These are phyloP conservation scores for Rallus limicola DNA, from an alignment of 2,113 vertebrate species.

Conservation along the genomic window DNA sequence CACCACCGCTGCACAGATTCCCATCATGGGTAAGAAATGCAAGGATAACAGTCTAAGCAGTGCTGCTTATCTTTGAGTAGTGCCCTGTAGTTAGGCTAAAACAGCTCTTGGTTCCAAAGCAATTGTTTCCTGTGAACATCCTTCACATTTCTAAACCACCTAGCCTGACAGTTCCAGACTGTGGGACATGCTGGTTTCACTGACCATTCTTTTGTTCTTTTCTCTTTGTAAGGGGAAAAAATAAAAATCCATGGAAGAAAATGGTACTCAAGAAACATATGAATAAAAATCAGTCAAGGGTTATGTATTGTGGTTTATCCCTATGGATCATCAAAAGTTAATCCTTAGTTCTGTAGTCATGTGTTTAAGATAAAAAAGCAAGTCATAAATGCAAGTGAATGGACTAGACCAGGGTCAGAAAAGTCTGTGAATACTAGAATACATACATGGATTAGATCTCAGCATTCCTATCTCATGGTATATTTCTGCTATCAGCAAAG, in stretches of 20 bases:
- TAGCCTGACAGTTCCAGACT: not conserved
- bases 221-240: not conserved
- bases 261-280: not conserved
- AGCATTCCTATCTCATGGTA: not conserved
- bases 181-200: not conserved
- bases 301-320: not conserved
- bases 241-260: not conserved
- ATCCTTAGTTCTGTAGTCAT: not conserved
- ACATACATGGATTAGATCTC: not conserved
- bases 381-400: not conserved
- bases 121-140: not conserved
- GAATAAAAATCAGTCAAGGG: not conserved
- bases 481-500: not conserved
- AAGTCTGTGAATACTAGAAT: not conserved
- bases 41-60: not conserved
- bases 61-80: not conserved
- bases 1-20: constrained; percentile 87
- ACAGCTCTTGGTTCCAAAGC: not conserved
- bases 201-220: not conserved
- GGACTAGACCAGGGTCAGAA: not conserved
- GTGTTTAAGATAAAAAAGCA: not conserved
- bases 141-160: not conserved
- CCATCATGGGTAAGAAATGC: constrained; percentile 85
- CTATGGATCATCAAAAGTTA: not conserved
- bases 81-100: not conserved